A percentile compares a stretch with the other conserved stretches of the same genome.
These are phyloP conservation scores for Ditylenchus dipsaci DNA, from an alignment of 1,140 invertebrate species.

Conservation along the genomic window DNA sequence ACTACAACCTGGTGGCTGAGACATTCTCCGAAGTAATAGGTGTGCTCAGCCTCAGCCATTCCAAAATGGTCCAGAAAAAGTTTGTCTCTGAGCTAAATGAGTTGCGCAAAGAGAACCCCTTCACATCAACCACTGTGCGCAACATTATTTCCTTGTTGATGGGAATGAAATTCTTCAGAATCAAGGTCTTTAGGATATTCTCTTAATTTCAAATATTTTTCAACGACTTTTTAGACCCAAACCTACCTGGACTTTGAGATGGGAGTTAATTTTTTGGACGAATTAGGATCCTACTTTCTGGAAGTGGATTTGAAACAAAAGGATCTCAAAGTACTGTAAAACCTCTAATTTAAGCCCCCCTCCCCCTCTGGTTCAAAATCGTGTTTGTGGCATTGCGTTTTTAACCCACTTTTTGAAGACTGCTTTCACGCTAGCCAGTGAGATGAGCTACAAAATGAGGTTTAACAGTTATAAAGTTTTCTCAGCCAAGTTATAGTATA, in stretches of 20 bases:
- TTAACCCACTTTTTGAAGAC: too few species aligned
- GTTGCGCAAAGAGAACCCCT: constrained; percentile 76
- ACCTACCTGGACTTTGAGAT: constrained; percentile 99
- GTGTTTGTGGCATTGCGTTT: too few species aligned
- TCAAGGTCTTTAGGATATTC: constrained; percentile 66
- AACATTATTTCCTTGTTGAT: constrained; percentile 93
- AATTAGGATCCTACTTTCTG: constrained; percentile 93
- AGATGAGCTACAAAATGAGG: too few species aligned
- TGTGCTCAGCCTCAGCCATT: constrained; percentile 78
- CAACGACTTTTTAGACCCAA: constrained; percentile 72
- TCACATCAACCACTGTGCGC: constrained; percentile 76
- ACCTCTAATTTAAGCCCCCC: too few species aligned
- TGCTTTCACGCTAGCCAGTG: too few species aligned
- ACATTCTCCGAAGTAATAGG: constrained; percentile 96
- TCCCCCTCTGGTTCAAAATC: too few species aligned
- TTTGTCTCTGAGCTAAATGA: constrained; percentile 91
- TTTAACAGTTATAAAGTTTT: too few species aligned
- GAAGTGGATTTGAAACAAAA: constrained; percentile 87
- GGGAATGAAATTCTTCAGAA: constrained; percentile 98
- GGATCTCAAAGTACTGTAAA: constrained; percentile 83
- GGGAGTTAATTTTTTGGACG: constrained; percentile 95
- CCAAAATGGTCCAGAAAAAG: constrained; percentile 65
- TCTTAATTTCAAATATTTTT: background rate
- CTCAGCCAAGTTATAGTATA: too few species aligned
- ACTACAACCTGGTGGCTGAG: constrained; percentile 92